Conservation (phyloP, 2,797 vertebrate genomes). For the Sitta carolinensis region DNA sequence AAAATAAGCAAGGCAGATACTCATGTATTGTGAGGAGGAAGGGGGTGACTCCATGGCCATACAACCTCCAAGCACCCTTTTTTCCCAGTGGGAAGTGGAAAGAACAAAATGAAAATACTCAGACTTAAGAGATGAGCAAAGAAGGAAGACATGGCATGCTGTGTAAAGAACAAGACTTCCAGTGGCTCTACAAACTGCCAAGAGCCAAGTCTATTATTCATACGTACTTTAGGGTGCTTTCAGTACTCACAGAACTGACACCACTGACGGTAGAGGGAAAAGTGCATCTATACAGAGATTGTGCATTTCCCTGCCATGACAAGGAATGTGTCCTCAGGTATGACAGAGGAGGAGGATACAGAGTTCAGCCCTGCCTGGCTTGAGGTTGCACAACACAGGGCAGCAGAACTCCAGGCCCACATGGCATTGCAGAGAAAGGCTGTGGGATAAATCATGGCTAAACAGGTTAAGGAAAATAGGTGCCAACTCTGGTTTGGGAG, state of each 20-base stretch:
- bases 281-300: rapidly evolving
- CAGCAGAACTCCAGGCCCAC: background rate
- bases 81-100: background rate
- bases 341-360: rapidly evolving
- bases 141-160: background rate
- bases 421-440: rapidly evolving
- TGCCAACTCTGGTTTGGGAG: background rate
- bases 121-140: background rate
- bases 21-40: background rate
- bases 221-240: background rate
- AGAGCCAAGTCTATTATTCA: background rate
- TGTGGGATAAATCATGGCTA: background rate
- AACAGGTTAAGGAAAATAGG: background rate
- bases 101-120: background rate
- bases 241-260: background rate
- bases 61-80: background rate
- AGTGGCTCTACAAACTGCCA: background rate
- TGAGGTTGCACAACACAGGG: background rate
- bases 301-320: background rate
- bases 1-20: background rate
- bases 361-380: background rate
- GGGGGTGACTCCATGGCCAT: background rate
- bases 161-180: background rate
- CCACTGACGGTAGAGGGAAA: background rate
- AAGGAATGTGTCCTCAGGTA: background rate